Percentiles rank a stretch among this genome's conserved stretches.
Conservation (phyloP, 2,113 vertebrate species). For the Nanorana parkeri region DNA sequence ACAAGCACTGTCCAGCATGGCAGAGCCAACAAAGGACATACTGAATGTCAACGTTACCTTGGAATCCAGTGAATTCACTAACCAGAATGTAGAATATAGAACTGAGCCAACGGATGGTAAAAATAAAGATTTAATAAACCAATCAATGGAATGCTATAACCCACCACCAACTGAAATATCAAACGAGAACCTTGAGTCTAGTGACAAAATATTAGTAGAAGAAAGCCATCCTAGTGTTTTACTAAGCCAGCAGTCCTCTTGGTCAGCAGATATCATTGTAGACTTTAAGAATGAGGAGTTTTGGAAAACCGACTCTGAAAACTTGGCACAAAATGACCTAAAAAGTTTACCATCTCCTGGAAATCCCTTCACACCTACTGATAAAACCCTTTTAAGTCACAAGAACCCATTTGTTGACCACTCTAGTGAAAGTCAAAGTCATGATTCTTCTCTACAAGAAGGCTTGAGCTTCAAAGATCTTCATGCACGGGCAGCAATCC, state of each 20-base stretch:
- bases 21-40: not conserved
- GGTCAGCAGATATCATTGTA: constrained; percentile 45
- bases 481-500: constrained; percentile 57
- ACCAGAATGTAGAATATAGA: fast-evolving
- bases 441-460: constrained; percentile 63
- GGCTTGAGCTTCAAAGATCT: constrained; percentile 57
- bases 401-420: constrained; percentile 64
- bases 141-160: not conserved
- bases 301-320: constrained; percentile 59
- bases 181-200: not conserved
- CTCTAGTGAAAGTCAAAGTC: not conserved
- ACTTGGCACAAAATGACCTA: not conserved
- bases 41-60: not conserved
- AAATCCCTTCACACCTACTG: constrained; percentile 64
- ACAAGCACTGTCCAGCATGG: not conserved
- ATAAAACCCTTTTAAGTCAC: constrained; percentile 32
- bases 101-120: fast-evolving
- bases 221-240: not conserved
- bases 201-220: not conserved
- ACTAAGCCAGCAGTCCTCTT: not conserved
- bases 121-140: not conserved
- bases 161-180: fast-evolving
- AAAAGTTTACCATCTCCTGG: not conserved
- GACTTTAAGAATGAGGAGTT: constrained; percentile 68
- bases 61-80: constrained; percentile 11